Percentiles rank a stretch among this genome's conserved stretches.
These are phyloP conservation scores for Tiliacea citrago DNA, from an alignment of 2,888 invertebrate genomes.

Conservation along the genomic window DNA sequence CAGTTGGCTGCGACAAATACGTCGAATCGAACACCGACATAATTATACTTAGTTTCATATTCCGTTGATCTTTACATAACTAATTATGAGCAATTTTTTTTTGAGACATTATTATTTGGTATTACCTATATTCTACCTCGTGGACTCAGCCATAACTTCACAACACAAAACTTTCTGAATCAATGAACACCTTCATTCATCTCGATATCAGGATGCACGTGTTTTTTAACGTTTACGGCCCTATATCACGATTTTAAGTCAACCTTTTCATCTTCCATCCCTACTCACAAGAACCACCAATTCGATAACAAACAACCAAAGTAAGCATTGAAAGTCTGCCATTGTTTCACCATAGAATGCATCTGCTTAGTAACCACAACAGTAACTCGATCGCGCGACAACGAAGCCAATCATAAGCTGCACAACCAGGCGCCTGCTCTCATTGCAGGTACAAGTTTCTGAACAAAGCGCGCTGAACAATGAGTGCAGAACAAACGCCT, in stretches of 20 bases:
- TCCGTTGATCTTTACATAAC: background rate
- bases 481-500: slow-evolving; percentile 63
- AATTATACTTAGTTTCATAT: background rate
- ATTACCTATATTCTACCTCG: background rate
- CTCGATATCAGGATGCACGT: background rate
- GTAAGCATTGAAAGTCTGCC: background rate
- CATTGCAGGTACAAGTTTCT: slow-evolving; percentile 63
- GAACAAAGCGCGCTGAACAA: slow-evolving; percentile 64
- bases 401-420: slow-evolving; percentile 52
- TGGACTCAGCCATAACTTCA: background rate
- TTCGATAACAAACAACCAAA: background rate
- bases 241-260: background rate
- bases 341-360: slow-evolving; percentile 6
- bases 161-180: background rate
- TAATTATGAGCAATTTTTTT: no score
- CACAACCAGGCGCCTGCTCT: slow-evolving; percentile 55
- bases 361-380: background rate
- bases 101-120: background rate
- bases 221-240: background rate
- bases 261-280: background rate
- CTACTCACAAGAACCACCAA: background rate
- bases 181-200: background rate
- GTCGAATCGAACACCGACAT: background rate
- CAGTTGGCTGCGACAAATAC: background rate
- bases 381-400: slow-evolving; percentile 34